phyloP scores from a whole-genome alignment of 1,140 invertebrate genomes.

The Bombus vancouverensis region DNA sequence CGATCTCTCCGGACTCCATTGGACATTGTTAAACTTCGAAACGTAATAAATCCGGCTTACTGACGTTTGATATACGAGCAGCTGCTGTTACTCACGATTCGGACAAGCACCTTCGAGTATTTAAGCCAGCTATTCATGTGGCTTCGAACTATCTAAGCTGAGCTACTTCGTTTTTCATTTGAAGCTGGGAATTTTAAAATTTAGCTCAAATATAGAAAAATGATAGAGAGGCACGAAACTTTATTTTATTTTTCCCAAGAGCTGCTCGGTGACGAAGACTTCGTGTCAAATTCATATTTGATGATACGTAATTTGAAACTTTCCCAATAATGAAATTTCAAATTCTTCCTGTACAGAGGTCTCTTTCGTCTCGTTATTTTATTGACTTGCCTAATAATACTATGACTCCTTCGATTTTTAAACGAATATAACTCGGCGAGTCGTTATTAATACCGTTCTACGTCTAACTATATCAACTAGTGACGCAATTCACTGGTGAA shows the following conservation, averaged over 20 bases:
- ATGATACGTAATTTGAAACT: too few relatives aligned
- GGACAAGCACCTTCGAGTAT: neutral
- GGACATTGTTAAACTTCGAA: constrained; percentile 71
- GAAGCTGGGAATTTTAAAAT: too few relatives aligned
- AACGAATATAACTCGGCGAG: neutral
- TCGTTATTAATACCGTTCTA: neutral
- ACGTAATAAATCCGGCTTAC: constrained; percentile 65
- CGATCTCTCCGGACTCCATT: constrained; percentile 54
- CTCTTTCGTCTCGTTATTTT: neutral
- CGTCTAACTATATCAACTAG: neutral
- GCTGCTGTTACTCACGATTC: neutral
- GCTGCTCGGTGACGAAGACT: too few relatives aligned
- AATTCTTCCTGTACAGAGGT: too few relatives aligned
- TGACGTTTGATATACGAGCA: constrained; percentile 47
- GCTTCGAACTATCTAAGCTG: neutral
- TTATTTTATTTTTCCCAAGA: too few relatives aligned
- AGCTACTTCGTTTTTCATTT: neutral
- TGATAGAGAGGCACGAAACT: too few relatives aligned
- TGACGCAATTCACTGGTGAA: neutral
- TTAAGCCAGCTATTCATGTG: neutral
- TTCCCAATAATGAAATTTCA: too few relatives aligned
- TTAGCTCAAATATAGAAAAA: too few relatives aligned
- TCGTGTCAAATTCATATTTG: too few relatives aligned
- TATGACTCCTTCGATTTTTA: neutral
- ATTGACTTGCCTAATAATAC: neutral